A percentile compares a stretch with the other conserved stretches of the same genome.
phyloP scores from a whole-genome alignment of 2,113 vertebrate species.

The Carassius carassius region DNA sequence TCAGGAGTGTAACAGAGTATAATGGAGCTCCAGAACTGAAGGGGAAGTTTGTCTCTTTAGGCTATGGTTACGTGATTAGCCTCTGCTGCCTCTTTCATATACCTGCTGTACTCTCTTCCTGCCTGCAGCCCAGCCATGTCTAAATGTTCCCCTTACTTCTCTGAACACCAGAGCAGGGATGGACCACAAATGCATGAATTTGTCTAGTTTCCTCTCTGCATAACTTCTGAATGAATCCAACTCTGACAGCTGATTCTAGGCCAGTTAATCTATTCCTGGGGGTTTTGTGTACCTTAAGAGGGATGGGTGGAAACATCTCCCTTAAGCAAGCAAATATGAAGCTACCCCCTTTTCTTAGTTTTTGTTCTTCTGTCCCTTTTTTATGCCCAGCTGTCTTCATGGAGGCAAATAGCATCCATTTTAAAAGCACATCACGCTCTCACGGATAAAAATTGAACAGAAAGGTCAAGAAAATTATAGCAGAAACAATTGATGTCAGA shows the following conservation, averaged over 20 bases:
- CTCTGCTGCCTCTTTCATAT: conserved; percentile 35
- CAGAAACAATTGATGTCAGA: conserved; percentile 72
- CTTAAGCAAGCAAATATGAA: conserved; percentile 64
- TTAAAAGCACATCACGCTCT: conserved; percentile 69
- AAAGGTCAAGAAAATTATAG: conserved; percentile 70
- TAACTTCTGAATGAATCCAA: conserved; percentile 80
- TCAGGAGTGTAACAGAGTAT: conserved; percentile 16
- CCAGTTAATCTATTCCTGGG: conserved; percentile 76
- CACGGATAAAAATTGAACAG: conserved; percentile 49
- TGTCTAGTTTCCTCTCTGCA: conserved; percentile 74
- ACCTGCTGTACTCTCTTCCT: conserved; percentile 37
- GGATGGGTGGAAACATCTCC: conserved; percentile 56
- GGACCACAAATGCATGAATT: conserved; percentile 75
- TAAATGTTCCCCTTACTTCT: conserved; percentile 47
- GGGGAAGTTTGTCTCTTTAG: conserved; percentile 37
- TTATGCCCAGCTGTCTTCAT: conserved; percentile 65
- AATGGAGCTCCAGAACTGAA: conserved; percentile 28
- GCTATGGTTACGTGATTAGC: conserved; percentile 29
- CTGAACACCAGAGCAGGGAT: conserved; percentile 43
- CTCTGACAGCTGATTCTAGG: conserved; percentile 77
- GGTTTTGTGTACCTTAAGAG: conserved; percentile 71
- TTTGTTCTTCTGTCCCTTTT: conserved; percentile 53
- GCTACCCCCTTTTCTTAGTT: conserved; percentile 55
- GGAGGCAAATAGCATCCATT: conserved; percentile 73
- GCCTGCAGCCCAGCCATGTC: conserved; percentile 43